Percentiles rank a stretch among this genome's conserved stretches.
These are phyloP conservation scores for Scaptomyza parva DNA, from an alignment of 2,888 invertebrate genomes.

Conservation along the genomic window DNA sequence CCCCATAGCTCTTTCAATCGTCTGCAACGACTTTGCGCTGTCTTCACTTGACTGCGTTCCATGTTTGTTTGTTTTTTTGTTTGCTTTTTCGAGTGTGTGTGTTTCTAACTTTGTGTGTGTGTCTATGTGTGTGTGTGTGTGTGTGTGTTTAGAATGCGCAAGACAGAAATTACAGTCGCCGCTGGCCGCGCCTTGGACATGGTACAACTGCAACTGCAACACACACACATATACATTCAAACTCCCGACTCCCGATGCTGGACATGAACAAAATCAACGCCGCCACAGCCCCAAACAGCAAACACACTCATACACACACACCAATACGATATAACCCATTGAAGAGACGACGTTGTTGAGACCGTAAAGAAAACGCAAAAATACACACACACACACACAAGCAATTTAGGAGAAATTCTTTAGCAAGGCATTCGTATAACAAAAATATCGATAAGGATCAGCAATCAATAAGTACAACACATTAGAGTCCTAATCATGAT, in stretches of 20 bases:
- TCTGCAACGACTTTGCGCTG: slow-evolving; percentile 40
- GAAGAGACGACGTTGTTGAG: slow-evolving; percentile 44
- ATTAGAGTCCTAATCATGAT: slow-evolving; percentile 52
- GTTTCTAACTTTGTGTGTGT: slow-evolving; percentile 23
- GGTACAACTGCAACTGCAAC: slow-evolving; percentile 38
- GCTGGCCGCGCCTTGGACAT: slow-evolving; percentile 75
- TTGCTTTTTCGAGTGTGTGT: slow-evolving; percentile 69
- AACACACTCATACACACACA: slow-evolving; percentile 28
- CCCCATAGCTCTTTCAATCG: not conserved
- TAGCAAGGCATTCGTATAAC: slow-evolving; percentile 10
- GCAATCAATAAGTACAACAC: slow-evolving; percentile 25
- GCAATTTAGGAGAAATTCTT: slow-evolving; percentile 49
- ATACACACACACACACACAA: slow-evolving; percentile 35
- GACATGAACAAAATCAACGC: slow-evolving; percentile 66
- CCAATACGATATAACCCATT: slow-evolving; percentile 34
- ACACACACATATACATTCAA: slow-evolving; percentile 12
- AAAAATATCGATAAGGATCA: slow-evolving; percentile 38
- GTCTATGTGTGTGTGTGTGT: slow-evolving; percentile 37
- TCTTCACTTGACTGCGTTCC: slow-evolving; percentile 78
- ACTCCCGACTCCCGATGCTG: slow-evolving; percentile 23
- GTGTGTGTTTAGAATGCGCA: slow-evolving; percentile 71
- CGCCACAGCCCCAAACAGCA: slow-evolving; percentile 58
- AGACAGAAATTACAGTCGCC: slow-evolving; percentile 74
- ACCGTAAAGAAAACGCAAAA: slow-evolving; percentile 37
- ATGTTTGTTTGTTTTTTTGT: slow-evolving; percentile 76